Conservation (phyloP, 2,888 invertebrate species). For the Nycteola revayana region DNA sequence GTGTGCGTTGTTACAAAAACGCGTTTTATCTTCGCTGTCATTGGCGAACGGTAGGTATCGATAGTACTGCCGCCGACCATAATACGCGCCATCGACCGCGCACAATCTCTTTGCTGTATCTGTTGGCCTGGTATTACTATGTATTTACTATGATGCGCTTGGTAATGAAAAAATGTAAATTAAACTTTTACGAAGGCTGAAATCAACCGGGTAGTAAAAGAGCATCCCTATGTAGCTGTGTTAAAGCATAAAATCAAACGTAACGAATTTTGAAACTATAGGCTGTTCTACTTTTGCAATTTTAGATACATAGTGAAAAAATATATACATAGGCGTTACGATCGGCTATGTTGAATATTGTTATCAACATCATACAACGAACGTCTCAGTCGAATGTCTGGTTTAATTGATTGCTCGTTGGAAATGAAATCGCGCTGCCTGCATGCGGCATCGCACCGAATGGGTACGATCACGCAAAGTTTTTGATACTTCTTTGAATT, state of each 20-base stretch:
- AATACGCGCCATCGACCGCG: conserved; percentile 38
- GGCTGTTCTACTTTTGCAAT: conserved; percentile 38
- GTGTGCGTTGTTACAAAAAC: conserved; percentile 18
- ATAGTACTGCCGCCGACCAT: conserved; percentile 27
- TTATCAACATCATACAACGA: conserved; percentile 25
- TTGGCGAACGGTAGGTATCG: conserved; percentile 44
- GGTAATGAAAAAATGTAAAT: conserved; percentile 66
- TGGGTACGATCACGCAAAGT: conserved; percentile 42
- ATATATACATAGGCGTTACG: conserved; percentile 1
- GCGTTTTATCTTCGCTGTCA: conserved; percentile 35
- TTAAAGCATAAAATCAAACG: conserved; percentile 23
- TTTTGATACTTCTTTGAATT: conserved; percentile 38
- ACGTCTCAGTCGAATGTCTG: conserved; percentile 28
- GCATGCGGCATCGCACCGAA: conserved; percentile 34
- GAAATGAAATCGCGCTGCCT: conserved; percentile 37
- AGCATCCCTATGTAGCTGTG: conserved; percentile 14
- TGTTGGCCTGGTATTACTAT: conserved; percentile 73
- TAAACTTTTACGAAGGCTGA: conserved; percentile 43
- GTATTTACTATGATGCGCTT: conserved; percentile 73
- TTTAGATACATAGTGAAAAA: too few relatives aligned
- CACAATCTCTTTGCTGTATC: conserved; percentile 50
- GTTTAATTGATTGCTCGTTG: conserved; percentile 40
- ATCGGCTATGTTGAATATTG: conserved; percentile 22
- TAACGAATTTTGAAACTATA: conserved; percentile 31
- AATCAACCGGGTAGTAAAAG: conserved; percentile 13